A percentile compares a stretch with the other conserved stretches of the same genome.
phyloP scores from a whole-genome alignment of 2,797 vertebrate species.

The Triplophysa bombifrons region DNA sequence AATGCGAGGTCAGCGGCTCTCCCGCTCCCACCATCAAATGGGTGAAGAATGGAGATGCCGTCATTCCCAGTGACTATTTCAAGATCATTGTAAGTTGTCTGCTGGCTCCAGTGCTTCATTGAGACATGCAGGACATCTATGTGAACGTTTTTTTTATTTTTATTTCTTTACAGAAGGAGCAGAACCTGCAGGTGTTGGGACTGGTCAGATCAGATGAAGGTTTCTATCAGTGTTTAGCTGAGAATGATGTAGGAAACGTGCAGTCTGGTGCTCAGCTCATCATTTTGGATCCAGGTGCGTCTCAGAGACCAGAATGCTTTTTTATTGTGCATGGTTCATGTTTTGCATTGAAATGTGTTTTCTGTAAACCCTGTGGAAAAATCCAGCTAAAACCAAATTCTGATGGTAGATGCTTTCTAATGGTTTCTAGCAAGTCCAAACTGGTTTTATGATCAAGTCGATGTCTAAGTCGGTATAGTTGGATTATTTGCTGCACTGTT shows the following conservation, averaged over 20 bases:
- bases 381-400: neutral
- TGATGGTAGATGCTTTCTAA: neutral
- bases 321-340: neutral
- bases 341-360: neutral
- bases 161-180: slow-evolving; percentile 83
- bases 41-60: slow-evolving; percentile 96
- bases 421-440: slow-evolving; percentile 4
- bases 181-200: slow-evolving; percentile 95
- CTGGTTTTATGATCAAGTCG: neutral
- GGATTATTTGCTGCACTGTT: neutral
- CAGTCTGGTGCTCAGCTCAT: slow-evolving; percentile 95
- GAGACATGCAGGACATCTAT: neutral
- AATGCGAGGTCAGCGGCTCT: slow-evolving; percentile 90
- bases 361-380: neutral
- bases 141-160: neutral
- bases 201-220: slow-evolving; percentile 97
- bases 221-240: slow-evolving; percentile 97
- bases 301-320: slow-evolving; percentile 6
- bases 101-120: neutral
- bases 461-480: neutral
- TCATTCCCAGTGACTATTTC: slow-evolving; percentile 98
- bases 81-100: slow-evolving; percentile 88
- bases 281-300: slow-evolving; percentile 94
- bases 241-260: slow-evolving; percentile 93
- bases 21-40: slow-evolving; percentile 94